Base-by-base conservation (phyloP, 1,140 invertebrate species). In the Drosophila hydei region DNA sequence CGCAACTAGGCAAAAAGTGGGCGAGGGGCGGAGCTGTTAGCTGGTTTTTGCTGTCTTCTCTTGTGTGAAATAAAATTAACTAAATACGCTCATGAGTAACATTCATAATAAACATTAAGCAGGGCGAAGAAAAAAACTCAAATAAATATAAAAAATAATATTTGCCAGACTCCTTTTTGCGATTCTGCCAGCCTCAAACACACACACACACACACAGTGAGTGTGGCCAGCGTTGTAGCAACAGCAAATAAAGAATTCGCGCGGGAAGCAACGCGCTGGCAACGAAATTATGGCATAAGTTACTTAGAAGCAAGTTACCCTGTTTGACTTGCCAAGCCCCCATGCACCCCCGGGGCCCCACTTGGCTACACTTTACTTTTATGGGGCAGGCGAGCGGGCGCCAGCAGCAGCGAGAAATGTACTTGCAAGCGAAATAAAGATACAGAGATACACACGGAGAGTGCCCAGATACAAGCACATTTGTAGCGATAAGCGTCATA, bases 1-100 rank as follows among this genome's bases (percentile, higher is more conserved):
- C 65, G 51, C 38, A 75, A 67, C 75, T 77, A 77, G 65, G 65
- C 65, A 38, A 56, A 40, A 36, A 45, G 69, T 68, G 12, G 47
- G 48, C 19, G 42, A 33, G 19, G n/a, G 19, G 16, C 70, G 55
- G 21, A 50, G 51, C 21, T 55, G 6, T 56, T 64, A 33, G 19
- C 23, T 51, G 58, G n/a, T 47, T 65, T 65, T 56, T 62, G 14
- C 77, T 69, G 75, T 62, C 80, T 90, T 74, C 84, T 89, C 89
- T 90, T 78, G 89, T 90, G 89, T 90, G 78, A 90, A 89, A 90
- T 90, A 90, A 90, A 90, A 90, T 90, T 90, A 90, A 90, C 89
- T 90, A 90, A 90, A 90, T 87, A 90, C 78, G 84, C 89, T 90
- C 89, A 90, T 84, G 89, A 90, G 89, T 83, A 90, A 90, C 89